Percentiles rank a stretch among this genome's conserved stretches.
These are phyloP conservation scores for Gymnothorax reevesii DNA, from an alignment of 2,797 vertebrate genomes.

Conservation along the genomic window DNA sequence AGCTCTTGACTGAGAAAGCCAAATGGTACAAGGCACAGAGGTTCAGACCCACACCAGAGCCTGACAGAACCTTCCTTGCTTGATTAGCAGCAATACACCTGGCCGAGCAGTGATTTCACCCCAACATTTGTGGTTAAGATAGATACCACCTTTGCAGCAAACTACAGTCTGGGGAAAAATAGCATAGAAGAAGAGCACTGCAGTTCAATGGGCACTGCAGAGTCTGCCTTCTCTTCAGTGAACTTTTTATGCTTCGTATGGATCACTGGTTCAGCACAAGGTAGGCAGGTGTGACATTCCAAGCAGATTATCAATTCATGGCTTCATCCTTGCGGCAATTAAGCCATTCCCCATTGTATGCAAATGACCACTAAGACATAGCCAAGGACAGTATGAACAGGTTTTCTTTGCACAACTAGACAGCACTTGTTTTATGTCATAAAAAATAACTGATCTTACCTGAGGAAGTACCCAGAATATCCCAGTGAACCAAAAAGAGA, in stretches of 20 bases:
- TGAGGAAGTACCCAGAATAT: constrained; percentile 14
- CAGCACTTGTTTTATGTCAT: background rate
- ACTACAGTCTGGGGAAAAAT: background rate
- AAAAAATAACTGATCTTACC: constrained; percentile 26
- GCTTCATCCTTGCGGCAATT: background rate
- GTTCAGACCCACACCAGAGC: background rate
- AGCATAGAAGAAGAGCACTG: background rate
- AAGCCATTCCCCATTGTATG: background rate
- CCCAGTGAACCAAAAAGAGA: constrained; percentile 10
- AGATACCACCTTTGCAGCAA: background rate
- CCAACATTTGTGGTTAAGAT: constrained; percentile 5
- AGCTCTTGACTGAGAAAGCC: background rate
- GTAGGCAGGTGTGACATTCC: background rate
- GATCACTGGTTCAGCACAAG: background rate
- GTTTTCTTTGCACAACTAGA: background rate
- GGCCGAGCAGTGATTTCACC: constrained; percentile 10
- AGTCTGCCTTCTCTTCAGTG: background rate
- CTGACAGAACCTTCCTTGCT: background rate
- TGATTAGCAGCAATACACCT: constrained; percentile 2
- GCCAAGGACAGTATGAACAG: background rate
- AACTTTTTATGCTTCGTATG: background rate
- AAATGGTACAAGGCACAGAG: background rate
- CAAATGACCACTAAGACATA: background rate
- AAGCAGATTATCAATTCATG: background rate
- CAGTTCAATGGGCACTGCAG: background rate